Percentiles rank a stretch among this genome's conserved stretches.
Evolutionary conservation across 2,797 vertebrate species (phyloP).

Genomic region (Spinus pinus): DNA sequence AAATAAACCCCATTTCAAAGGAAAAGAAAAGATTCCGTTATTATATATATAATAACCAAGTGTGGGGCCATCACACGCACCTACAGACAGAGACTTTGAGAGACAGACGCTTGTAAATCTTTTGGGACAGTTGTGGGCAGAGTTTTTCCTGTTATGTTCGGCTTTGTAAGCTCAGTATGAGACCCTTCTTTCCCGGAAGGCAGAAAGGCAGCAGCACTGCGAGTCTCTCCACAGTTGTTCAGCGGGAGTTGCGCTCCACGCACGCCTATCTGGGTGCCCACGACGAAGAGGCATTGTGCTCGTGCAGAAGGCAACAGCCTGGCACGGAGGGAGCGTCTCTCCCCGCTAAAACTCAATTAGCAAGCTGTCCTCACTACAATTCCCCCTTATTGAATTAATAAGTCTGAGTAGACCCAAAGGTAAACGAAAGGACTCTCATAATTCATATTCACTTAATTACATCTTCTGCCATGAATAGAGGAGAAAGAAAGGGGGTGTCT

Average conservation of each 20-base stretch:
- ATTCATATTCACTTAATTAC: constrained; percentile 82
- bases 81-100: neutral
- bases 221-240: neutral
- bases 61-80: neutral
- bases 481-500: constrained; percentile 61
- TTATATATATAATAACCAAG: neutral
- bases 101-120: neutral
- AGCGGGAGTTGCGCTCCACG: neutral
- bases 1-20: neutral
- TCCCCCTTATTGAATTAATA: constrained; percentile 77
- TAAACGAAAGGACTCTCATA: constrained; percentile 79
- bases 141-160: neutral
- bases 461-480: constrained; percentile 73
- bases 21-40: neutral
- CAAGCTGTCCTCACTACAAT: constrained; percentile 67
- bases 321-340: constrained; percentile 11
- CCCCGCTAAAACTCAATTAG: constrained; percentile 72
- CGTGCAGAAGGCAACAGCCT: constrained; percentile 22
- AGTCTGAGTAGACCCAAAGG: constrained; percentile 75
- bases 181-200: neutral
- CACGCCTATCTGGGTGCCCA: neutral
- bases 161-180: constrained; percentile 12
- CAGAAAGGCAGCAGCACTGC: neutral
- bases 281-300: neutral
- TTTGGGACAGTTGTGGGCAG: neutral